Evolutionary conservation across 2,797 vertebrate species (phyloP), one percentile per base, ranked within the genome.

Genomic region (Stomatorhinus walkeri): DNA sequence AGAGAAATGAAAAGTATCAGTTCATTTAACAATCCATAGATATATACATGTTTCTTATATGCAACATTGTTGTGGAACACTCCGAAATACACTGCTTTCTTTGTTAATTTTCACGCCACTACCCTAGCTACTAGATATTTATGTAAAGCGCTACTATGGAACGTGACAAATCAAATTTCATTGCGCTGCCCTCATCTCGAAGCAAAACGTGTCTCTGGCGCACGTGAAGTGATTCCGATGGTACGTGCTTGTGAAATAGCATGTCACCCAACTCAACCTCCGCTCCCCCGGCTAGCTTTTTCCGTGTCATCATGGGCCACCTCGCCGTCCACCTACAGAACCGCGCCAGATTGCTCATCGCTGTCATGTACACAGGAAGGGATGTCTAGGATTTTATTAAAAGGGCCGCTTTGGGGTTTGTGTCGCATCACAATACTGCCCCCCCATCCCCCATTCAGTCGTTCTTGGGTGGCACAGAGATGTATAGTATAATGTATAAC

Each of bases 21-120:
- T 88, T 85, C 14, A 81, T 90, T 88, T 90, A 90, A 84, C 81
- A 89, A 88, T 51, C 89, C 79, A 83, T 84, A 64, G 48, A 89
- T 32, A 87, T 43, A 90, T 90, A 89, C 88, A 88, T 28, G 0
- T 72, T 89, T 88, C 76, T 88, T 56, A 84, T 19, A 88, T 48
- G 16, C 87, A 40, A 88, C 54, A 48, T 83, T 64, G 32, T 48
- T 76, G 68, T 76, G 83, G 14, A 72, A 79, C 28, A 16, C 85
- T 54, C 51, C 46, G 24, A 36, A 87, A 87, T 43, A 14, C 88
- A 79, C 22, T 87, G 84, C 85, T 40, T 83, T 88, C 87, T 64
- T 36, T 10, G 36, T 87, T 40, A 16, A 72, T 43, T 79, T 64
- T 54, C 84, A 68, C 24, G n/a, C 68, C 43, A 32, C 32, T 46